phyloP scores from a whole-genome alignment of 2,113 vertebrate genomes.

The Mastomys natalensis region DNA sequence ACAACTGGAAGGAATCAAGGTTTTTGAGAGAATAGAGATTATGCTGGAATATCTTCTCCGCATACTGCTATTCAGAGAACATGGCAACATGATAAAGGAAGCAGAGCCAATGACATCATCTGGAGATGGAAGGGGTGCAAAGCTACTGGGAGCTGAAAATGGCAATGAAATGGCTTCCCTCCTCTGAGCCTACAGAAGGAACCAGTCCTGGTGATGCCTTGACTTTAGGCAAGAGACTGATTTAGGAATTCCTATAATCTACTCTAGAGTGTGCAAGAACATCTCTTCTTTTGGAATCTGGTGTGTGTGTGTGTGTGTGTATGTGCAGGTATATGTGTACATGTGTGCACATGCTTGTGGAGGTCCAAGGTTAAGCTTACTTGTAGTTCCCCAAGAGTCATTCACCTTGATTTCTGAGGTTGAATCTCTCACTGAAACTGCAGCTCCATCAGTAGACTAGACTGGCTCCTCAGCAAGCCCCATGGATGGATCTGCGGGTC shows the following conservation, averaged over 20 bases:
- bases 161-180: background rate
- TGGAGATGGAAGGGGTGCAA: background rate
- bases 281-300: background rate
- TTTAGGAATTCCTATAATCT: conserved; percentile 7
- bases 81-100: background rate
- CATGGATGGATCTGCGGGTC: too few species aligned
- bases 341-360: background rate
- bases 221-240: background rate
- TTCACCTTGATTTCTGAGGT: background rate
- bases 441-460: background rate
- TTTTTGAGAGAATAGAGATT: background rate
- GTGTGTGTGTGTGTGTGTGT: background rate
- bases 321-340: background rate
- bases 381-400: background rate
- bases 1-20: background rate
- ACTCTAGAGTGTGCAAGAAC: background rate
- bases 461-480: background rate
- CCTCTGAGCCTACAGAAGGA: background rate
- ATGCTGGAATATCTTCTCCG: background rate
- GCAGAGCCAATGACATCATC: background rate
- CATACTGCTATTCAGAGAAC: background rate
- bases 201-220: background rate
- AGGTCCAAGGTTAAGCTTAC: background rate
- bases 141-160: background rate
- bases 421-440: background rate